Evolutionary conservation across 2,113 vertebrate genomes (phyloP), one percentile per base, ranked within the genome.

Genomic region (Picathartes gymnocephalus): DNA sequence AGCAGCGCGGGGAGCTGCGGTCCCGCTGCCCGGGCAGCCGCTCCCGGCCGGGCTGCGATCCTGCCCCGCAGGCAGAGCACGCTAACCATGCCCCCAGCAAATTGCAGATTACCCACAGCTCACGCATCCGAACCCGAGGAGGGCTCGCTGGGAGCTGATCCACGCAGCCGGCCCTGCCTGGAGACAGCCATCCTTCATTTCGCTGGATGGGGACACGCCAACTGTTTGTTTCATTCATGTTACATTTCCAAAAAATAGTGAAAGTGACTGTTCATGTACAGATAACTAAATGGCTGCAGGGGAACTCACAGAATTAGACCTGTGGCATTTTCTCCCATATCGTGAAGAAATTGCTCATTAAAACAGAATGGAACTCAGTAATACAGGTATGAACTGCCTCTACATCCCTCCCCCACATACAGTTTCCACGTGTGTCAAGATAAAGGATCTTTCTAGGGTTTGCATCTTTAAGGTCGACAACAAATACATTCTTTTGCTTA

Each of bases 71-170:
- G 98, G 99, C 98, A 92, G 93, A 97, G 98, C 97, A 24, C 96
- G 96, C 95, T 99, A 99, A 99, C 98, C 97, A 99, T 98, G 98
- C 98, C 98, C 99, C 97, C 95, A 98, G 99, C 98, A 99, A 98
- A 98, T 98, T 98, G 98, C 97, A 97, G 97, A 98, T 98, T 98
- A 94, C 97, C 92, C 80, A 66, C 74, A 86, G 96, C 70, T 97
- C 96, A 58, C 71, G 39, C 95, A 70, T 54, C 96, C 83, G 69
- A 92, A 79, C 81, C 96, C 47, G 44, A 95, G 97, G 72, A 88
- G n/a, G 91, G 97, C 97, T 97, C 96, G 0, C 47, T 2, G 45
- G 61, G 98, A 98, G 98, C 96, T 71, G 12, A 93, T 97, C 97
- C 97, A 73, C 97, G 92, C 98, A 97, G 98, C 98, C 97, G 97